Base-by-base conservation (phyloP, 2,888 invertebrate genomes). In the Spodoptera littoralis region DNA sequence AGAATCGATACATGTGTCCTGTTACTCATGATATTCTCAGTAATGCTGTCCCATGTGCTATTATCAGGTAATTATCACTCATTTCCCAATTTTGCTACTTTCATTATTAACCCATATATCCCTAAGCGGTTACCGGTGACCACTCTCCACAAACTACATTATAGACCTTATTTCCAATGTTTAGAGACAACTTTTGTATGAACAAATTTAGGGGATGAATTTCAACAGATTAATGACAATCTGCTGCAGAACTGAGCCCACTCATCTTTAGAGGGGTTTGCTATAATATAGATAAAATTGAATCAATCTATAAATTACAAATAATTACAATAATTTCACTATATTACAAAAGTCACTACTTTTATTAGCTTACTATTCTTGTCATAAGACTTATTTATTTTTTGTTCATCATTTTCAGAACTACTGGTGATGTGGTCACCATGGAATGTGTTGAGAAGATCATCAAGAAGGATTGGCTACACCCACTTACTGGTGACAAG, bases 401-500 rank as follows among this genome's bases (percentile, higher is more conserved):
- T 9, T 11, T 6, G 2, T n/a, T 46, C 18, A 1, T 11, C 13
- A 9, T 1, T 22, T 87, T 50, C 84, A 90, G 88, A 91, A 96
- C 79, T 86, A 99, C 99, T 0, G 99, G 99, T 2, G 97, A 98
- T 94, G 98, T 99, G 6, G 97, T 99, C 2, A 99, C 99, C 0
- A 96, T 98, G 96, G 99, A 99, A 88, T 99, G 99, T 92, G 97
- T 99, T 4, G 99, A 99, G 82, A 99, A 98, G 87, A 95, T 99
- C 13, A 98, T 99, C 58, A 98, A 97, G 84, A 99, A 98, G 83
- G 99, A 99, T 88, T 98, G 98, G 99, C 94, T 98, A 24, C 99
- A 99, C 93, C 99, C 99, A 0, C 95, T 99, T 24, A 99, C 98
- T 55, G 97, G 96, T 59, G 96, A 97, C 65, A 97, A 97, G 87